Conservation (phyloP, 2,113 vertebrate genomes). For the Laterallus jamaicensis region DNA sequence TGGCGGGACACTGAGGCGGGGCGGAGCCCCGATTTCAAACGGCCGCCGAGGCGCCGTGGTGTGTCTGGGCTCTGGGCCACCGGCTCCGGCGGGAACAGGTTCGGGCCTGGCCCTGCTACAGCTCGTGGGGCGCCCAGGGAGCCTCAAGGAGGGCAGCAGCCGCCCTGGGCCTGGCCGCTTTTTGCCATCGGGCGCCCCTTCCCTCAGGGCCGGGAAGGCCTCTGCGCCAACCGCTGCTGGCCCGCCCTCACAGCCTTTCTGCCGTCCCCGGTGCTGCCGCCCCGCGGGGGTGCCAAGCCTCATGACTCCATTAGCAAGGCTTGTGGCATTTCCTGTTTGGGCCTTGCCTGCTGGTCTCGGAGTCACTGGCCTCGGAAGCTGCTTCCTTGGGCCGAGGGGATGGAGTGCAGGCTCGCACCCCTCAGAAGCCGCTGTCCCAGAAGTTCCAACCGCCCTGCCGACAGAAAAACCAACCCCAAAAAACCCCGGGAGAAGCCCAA, state of each 20-base stretch:
- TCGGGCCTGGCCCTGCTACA: neutral
- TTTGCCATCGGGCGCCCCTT: neutral
- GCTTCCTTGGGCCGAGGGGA: neutral
- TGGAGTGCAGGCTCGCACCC: neutral
- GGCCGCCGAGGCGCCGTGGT: neutral
- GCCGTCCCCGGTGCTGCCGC: neutral
- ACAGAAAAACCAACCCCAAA: neutral
- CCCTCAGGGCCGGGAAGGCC: neutral
- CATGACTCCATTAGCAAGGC: neutral
- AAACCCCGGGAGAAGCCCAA: too few relatives aligned
- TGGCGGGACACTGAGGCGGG: neutral
- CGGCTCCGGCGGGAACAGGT: neutral
- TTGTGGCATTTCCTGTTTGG: conserved; percentile 9
- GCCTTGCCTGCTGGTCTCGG: neutral
- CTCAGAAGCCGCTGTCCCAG: neutral
- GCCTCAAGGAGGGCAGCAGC: neutral
- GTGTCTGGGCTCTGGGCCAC: neutral
- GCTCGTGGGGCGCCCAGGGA: neutral
- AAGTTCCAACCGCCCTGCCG: neutral
- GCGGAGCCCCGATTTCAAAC: conserved; percentile 47
- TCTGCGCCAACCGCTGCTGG: neutral
- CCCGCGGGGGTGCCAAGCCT: neutral
- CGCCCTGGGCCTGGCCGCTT: neutral
- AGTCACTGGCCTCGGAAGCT: neutral
- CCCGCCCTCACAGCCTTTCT: neutral